These are phyloP conservation scores for Miniopterus natalensis DNA, from an alignment of 2,113 vertebrate species.

Conservation along the genomic window DNA sequence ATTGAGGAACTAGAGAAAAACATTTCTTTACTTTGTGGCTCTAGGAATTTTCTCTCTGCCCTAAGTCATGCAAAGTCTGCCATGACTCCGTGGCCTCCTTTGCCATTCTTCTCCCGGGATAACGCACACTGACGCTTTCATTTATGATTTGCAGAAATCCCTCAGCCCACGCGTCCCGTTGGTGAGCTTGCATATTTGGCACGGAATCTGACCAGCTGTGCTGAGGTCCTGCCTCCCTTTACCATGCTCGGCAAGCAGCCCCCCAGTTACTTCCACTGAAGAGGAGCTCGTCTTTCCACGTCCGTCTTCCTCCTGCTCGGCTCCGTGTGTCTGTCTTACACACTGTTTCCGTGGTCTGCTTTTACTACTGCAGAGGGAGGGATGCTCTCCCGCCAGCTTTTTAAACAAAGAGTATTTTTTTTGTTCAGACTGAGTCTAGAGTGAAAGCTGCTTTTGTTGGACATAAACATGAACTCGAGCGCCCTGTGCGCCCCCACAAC, in stretches of 20 bases:
- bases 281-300: not conserved
- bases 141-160: slow-evolving; percentile 14
- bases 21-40: not conserved
- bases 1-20: not conserved
- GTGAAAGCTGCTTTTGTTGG: not conserved
- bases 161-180: not conserved
- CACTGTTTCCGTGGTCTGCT: not conserved
- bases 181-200: not conserved
- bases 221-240: not conserved
- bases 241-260: not conserved
- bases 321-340: not conserved
- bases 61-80: not conserved
- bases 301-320: not conserved
- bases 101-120: not conserved
- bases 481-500: not conserved
- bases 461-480: not conserved
- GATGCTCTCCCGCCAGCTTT: not conserved
- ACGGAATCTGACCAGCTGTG: not conserved
- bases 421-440: not conserved
- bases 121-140: not conserved
- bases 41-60: not conserved
- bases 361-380: not conserved
- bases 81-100: not conserved
- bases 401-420: slow-evolving; percentile 27
- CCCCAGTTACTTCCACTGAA: not conserved